Conservation (phyloP, 2,888 invertebrate genomes). For the Pachycephus smyrnensis region DNA sequence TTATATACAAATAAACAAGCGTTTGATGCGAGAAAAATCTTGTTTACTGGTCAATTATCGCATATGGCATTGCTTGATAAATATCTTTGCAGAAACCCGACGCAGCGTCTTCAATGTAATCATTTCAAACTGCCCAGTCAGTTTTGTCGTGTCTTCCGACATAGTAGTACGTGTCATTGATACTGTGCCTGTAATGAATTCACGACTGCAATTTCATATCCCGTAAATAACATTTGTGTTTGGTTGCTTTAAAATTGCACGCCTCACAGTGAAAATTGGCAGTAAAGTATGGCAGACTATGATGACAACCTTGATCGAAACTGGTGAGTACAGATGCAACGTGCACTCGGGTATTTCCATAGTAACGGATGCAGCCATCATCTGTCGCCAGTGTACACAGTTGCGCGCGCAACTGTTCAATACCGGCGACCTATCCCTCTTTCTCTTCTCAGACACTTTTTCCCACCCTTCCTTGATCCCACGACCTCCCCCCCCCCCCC, state of each 20-base stretch:
- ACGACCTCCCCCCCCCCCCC: background rate
- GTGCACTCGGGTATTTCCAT: constrained; percentile 13
- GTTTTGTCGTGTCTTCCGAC: background rate
- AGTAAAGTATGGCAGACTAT: background rate
- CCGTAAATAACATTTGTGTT: background rate
- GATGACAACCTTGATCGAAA: background rate
- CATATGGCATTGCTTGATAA: background rate
- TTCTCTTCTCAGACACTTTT: constrained; percentile 34
- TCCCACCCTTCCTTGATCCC: constrained; percentile 2
- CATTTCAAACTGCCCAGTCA: background rate
- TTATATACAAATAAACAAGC: background rate
- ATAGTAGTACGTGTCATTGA: background rate
- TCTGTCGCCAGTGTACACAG: constrained; percentile 8
- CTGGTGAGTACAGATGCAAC: background rate
- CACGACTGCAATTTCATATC: background rate
- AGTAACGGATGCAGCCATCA: constrained; percentile 21
- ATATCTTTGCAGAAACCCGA: background rate
- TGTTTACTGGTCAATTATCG: background rate
- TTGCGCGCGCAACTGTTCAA: constrained; percentile 60
- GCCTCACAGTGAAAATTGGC: background rate
- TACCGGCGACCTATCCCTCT: constrained; percentile 34
- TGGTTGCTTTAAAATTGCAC: background rate
- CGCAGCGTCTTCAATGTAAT: background rate
- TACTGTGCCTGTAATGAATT: background rate
- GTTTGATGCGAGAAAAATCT: background rate